Evolutionary conservation across 1,140 invertebrate genomes (phyloP), one percentile per base, ranked within the genome.

Genomic region (Chymomyza costata): DNA sequence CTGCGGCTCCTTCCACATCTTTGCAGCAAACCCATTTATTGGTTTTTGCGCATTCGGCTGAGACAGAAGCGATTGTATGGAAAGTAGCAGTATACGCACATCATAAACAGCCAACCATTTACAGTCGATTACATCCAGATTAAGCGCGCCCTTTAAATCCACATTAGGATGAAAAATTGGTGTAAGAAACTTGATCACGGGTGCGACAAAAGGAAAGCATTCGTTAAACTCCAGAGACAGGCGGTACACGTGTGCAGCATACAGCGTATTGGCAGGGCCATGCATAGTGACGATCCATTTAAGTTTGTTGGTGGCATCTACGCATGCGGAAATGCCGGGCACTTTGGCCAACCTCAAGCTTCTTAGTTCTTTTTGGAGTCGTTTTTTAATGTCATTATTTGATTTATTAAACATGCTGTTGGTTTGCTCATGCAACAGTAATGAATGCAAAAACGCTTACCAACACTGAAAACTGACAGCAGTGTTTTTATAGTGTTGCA

Each of bases 61-160:
- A 73, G 90, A 93, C 48, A 98, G 88, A 32, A 98, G 87, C 59
- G 94, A 96, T 84, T 97, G 96, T 78, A 98, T 94, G 6, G 96
- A 98, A 32, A 98, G 86, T 28, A 98, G 87, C 61, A 98, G 92
- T 6, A 95, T 96, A 65, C 94, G 89, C 6, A 97, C 95, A 87
- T 97, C 96, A 85, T 97, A 97, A 6, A 97, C 86, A 0, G 97
- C 95, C 46, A 95, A 96, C 96, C 97, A 98, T 80, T 97, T 97
- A 70, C 97, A 95, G 87, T 97, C 97, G 32, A 98, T 87, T 78
- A 98, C 97, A 86, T 98, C 96, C 74, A 98, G 88, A 87, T 96
- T 98, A 81, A 98, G 97, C 83, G 94, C 92, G 34, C 96, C 95
- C 56, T 89, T 88, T 11, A 87, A 86, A 86, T 97, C 96, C 30